Evolutionary conservation across 2,113 vertebrate genomes (phyloP), one percentile per base, ranked within the genome.

Genomic region (Marmota monax): DNA sequence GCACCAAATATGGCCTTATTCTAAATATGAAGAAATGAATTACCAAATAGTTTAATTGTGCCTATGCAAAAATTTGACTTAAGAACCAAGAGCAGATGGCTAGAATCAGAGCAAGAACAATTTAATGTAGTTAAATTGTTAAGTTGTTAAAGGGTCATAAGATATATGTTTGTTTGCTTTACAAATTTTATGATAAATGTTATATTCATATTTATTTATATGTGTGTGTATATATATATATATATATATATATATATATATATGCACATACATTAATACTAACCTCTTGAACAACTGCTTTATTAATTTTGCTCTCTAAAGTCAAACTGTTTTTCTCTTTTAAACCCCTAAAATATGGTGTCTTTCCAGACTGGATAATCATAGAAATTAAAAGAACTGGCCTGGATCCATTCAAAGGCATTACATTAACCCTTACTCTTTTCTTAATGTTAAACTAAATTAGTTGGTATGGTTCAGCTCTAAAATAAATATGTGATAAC

Each of bases 251-350:
- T 20, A 58, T 17, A 16, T 61, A 2, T 25, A 61, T 25, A 20
- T 20, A 58, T 17, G 22, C 7, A 61, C 58, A 89, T 69, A 79
- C 65, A 95, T 69, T 92, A 82, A 88, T 58, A 77, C 63, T 92
- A 79, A 29, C 72, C 89, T 89, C 93, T 63, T 27, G 56, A 94
- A 84, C 39, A 96, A 76, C 83, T 82, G 73, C 58, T 85, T 95
- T 29, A 89, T 96, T 61, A 80, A 92, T 93, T 95, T 87, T 90
- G 13, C 25, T 91, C 74, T 94, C 80, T 95, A 69, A 94, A 95
- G 70, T 74, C 82, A 76, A 92, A n/a, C 80, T 42, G 79, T n/a
- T 77, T 91, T 92, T 80, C 86, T 87, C 83, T 78, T 90, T 87
- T 32, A 32, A 79, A 61, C 73, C 58, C 65, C 92, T 23, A 74